Evolutionary conservation across 2,888 invertebrate genomes (phyloP).

Genomic region (Enoplolaimus lenunculus): DNA sequence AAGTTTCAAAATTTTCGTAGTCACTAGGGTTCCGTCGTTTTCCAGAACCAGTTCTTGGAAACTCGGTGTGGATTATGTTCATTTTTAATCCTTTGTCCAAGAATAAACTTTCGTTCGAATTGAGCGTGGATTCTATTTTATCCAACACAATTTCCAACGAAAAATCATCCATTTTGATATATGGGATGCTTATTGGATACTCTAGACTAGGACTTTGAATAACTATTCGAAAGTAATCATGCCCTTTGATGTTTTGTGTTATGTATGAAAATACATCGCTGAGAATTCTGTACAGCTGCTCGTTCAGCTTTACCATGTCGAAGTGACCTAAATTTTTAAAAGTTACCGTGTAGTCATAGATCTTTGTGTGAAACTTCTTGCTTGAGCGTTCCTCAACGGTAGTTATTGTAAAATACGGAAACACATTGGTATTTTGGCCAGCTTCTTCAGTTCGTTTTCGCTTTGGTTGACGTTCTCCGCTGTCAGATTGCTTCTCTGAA

Average conservation of each 20-base stretch:
- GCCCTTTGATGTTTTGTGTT: background rate
- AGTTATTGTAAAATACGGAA: too few species aligned
- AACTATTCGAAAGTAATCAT: conserved; percentile 10
- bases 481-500: too few species aligned
- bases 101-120: conserved; percentile 6
- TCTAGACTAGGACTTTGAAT: background rate
- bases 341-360: conserved; percentile 1
- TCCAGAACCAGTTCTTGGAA: background rate
- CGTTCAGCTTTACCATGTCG: background rate
- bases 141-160: conserved; percentile 13
- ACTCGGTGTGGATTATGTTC: conserved; percentile 8
- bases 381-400: background rate
- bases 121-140: conserved; percentile 10
- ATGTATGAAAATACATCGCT: background rate
- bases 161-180: background rate
- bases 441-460: too few species aligned
- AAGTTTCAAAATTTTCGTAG: background rate
- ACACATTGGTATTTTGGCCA: too few species aligned
- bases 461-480: too few species aligned
- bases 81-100: background rate
- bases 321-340: background rate
- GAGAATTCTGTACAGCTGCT: conserved; percentile 5
- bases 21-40: background rate
- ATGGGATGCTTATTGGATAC: conserved; percentile 11
- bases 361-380: background rate